phyloP scores from a whole-genome alignment of 2,797 vertebrate species.

The Pyrocephalus nanus region DNA sequence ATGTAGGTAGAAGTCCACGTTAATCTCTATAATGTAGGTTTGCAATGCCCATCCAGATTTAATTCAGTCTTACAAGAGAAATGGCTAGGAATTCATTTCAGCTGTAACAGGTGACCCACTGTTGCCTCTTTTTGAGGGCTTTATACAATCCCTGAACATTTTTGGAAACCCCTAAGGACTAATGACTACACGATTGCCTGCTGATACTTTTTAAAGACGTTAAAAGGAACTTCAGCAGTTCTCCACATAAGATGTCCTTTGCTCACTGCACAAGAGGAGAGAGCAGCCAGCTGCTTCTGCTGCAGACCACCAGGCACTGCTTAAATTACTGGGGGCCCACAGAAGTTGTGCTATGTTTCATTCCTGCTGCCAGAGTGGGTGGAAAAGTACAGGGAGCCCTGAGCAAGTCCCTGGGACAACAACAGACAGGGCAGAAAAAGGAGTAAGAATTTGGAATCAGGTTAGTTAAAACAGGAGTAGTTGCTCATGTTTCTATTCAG shows the following conservation, averaged over 20 bases:
- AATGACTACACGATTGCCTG: neutral
- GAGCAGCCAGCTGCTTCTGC: fast-evolving
- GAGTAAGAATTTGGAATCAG: neutral
- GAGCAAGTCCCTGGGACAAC: neutral
- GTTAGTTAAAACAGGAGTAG: neutral
- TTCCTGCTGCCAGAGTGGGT: neutral
- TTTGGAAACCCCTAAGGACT: neutral
- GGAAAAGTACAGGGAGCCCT: neutral
- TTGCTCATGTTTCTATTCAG: neutral
- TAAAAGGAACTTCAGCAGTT: neutral
- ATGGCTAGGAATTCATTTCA: neutral
- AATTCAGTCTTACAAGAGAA: neutral
- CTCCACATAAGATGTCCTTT: neutral
- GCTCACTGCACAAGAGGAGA: neutral
- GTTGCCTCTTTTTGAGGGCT: neutral
- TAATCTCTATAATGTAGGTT: neutral
- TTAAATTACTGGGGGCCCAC: neutral
- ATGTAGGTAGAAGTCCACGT: neutral
- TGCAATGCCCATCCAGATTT: neutral
- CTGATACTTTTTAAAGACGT: neutral
- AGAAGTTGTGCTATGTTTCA: neutral
- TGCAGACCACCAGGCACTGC: neutral
- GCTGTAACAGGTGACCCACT: neutral
- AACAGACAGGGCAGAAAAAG: neutral
- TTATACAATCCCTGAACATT: neutral